Conservation (phyloP, 2,113 vertebrate genomes). For the Entomyzon cyanotis region DNA sequence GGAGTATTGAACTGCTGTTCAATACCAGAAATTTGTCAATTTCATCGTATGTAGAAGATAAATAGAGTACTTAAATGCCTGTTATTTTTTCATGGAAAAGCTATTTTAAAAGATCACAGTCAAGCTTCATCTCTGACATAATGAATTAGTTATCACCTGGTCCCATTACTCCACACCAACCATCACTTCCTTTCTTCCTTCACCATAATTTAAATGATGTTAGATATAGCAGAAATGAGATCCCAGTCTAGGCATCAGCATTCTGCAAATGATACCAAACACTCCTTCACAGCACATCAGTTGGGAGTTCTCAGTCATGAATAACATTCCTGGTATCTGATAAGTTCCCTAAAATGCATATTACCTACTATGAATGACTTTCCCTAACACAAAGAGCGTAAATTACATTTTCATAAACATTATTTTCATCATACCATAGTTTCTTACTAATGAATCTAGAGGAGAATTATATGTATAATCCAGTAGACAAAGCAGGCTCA, state of each 20-base stretch:
- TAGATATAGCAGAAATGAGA: background rate
- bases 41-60: background rate
- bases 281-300: background rate
- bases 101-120: background rate
- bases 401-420: slow-evolving; percentile 28
- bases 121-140: background rate
- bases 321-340: background rate
- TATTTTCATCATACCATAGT: background rate
- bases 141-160: background rate
- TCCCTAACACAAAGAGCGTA: background rate
- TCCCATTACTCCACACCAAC: background rate
- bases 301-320: background rate
- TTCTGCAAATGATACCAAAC: background rate
- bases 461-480: background rate
- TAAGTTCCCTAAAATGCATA: background rate
- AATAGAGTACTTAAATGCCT: background rate
- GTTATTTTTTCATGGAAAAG: background rate
- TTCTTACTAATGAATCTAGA: background rate
- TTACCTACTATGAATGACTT: background rate
- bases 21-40: background rate
- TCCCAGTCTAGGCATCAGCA: background rate
- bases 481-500: background rate
- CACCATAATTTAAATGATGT: background rate
- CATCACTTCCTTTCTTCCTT: background rate
- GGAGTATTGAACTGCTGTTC: background rate